Base-by-base conservation (phyloP, 2,113 vertebrate genomes). In the Lanius ludovicianus region DNA sequence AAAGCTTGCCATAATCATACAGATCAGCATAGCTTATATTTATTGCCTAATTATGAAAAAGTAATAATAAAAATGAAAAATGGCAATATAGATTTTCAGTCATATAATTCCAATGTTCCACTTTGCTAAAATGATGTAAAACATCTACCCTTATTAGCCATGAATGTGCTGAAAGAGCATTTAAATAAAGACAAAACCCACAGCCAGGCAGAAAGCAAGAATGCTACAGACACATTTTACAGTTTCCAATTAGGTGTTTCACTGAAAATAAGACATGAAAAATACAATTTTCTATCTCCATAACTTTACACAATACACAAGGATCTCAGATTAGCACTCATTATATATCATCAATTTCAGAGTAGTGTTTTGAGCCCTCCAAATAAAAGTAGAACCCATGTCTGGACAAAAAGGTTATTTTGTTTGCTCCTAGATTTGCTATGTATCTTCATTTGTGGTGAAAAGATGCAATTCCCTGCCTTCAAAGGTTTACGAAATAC, bases 1-100 rank as follows among this genome's bases (percentile, higher is more conserved):
- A 69, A 67, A 86, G 10, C 33, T 87, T 93, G 55, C 28, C 37
- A 39, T 91, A 89, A 57, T 83, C 49, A 69, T 19, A 62, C 33
- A 70, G 18, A 93, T 59, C 41, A 85, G 63, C 22, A 56, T 12
- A 37, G 69, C 46, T 90, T 70, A 31, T 96, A 93, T 95, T 89
- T 95, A 95, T 85, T 93, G 67, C 52, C 84, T 89, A 93, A 95
- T 95, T 97, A 95, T 46, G 77, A 75, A 89, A 81, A 75, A 93
- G 80, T 49, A 91, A 96, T 87, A 95, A 94, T 65, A 77, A 92
- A 97, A 97, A 96, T 95, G 84, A 97, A 93, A 95, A 95, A 95
- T 35, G 25, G 56, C 37, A 65, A 84, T 91, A 97, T 89, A 53
- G 87, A 97, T 97, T 96, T 97, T 96, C 83, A 91, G 84, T 94